phyloP scores from a whole-genome alignment of 2,888 invertebrate genomes.

The Amblyjoppa proteus region DNA sequence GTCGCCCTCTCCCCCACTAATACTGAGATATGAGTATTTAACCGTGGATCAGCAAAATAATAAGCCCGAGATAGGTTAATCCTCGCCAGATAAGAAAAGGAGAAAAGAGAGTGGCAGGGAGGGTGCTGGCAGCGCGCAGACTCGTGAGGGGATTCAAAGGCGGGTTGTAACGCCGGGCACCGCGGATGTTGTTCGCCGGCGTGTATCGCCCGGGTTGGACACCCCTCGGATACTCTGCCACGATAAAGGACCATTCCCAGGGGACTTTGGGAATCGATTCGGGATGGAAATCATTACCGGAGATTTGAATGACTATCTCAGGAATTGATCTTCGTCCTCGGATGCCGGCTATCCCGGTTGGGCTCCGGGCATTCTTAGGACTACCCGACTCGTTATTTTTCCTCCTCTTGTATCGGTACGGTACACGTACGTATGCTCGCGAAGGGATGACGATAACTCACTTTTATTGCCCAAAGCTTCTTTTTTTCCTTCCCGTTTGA shows the following conservation, averaged over 20 bases:
- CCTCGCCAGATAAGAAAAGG: constrained; percentile 81
- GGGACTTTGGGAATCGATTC: constrained; percentile 84
- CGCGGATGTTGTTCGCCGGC: constrained; percentile 77
- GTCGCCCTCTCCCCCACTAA: constrained; percentile 74
- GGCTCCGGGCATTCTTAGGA: constrained; percentile 53
- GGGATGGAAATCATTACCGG: constrained; percentile 84
- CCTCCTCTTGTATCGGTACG: background rate
- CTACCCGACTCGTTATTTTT: constrained; percentile 26
- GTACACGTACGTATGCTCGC: constrained; percentile 17
- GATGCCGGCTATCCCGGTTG: constrained; percentile 43
- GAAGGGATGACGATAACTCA: constrained; percentile 57
- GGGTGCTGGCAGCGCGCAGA: constrained; percentile 60
- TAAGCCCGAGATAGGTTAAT: constrained; percentile 85
- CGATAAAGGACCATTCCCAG: constrained; percentile 80
- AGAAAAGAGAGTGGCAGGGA: constrained; percentile 66
- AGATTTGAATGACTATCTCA: constrained; percentile 84
- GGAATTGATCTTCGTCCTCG: constrained; percentile 79
- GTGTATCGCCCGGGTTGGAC: constrained; percentile 70
- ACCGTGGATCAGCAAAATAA: constrained; percentile 84
- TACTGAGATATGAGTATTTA: constrained; percentile 85
- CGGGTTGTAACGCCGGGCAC: constrained; percentile 70
- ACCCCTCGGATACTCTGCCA: constrained; percentile 64
- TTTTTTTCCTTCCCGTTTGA: constrained; percentile 32
- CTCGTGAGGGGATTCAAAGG: constrained; percentile 68
- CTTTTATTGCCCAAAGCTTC: constrained; percentile 46